Base-by-base conservation (phyloP, 2,113 vertebrate genomes). In the Coturnix japonica region DNA sequence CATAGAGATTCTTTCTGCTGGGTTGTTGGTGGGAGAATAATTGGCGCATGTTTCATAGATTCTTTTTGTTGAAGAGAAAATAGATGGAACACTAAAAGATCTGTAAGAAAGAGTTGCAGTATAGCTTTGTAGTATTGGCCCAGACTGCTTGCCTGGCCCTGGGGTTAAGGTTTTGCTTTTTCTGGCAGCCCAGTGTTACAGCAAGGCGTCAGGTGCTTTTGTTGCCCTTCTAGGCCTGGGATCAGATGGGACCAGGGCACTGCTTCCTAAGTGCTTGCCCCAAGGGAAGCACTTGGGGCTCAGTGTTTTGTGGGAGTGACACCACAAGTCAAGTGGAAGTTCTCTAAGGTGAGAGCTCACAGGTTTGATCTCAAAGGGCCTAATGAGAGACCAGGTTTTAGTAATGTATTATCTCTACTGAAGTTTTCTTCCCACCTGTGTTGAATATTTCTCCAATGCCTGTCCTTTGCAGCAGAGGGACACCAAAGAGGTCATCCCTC, bases 1-100 rank as follows among this genome's bases (percentile, higher is more conserved):
- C 33, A 39, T 0, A 44, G 0, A 33, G 37, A 82, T 56, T 47
- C 25, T 81, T 80, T 93, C 59, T 35, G 1, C 13, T 46, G n/a
- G 22, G 7, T 74, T 92, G 8, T 53, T 30, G 86, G 7, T 73
- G 43, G 81, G 18, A 78, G 4, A 9, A 15, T 93, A 66, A 49
- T 89, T 89, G 37, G 35, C 41, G 39, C 0, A 0, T 30, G 28
- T 63, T n/a, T 81, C 90, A 22, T 0, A 10, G 49, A 33, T 46
- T 63, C 35, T 20, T 87, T 80, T 85, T 88, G 76, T 74, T 70
- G 44, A 3, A 59, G 26, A 2, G 44, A 69, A 83, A 76, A 12
- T 5, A 77, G 2, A 30, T 66, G 31, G 2, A 63, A 56, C 23
- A 47, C 28, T n/a, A 13, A 51, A 84, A 64, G 21, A 54, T 87